Conservation (phyloP, 2,888 invertebrate genomes). For the Cyaniris semiargus region DNA sequence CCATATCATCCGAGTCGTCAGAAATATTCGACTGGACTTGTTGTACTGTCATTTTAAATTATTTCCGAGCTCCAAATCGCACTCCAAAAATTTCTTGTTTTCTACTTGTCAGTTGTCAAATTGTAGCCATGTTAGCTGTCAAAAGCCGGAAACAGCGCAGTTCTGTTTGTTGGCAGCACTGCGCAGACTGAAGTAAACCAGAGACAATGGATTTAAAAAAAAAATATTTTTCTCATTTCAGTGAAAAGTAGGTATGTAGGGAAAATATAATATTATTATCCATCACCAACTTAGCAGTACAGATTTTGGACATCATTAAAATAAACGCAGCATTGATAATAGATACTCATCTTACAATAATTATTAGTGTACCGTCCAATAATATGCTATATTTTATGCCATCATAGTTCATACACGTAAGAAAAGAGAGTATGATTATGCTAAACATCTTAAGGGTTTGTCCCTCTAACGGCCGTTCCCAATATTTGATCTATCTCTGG, state of each 20-base stretch:
- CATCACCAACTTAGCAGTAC: no score
- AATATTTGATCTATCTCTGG: no score
- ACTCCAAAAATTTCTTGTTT: slow-evolving; percentile 69
- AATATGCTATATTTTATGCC: no score
- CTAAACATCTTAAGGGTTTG: no score
- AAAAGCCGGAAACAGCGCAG: not conserved
- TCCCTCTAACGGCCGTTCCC: no score
- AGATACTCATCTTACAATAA: no score
- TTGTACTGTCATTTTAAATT: slow-evolving; percentile 81
- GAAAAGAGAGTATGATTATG: no score
- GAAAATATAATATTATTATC: not conserved
- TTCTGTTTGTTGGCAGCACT: slow-evolving; percentile 9
- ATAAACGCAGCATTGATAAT: not conserved
- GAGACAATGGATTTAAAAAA: not conserved
- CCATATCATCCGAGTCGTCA: slow-evolving; percentile 79
- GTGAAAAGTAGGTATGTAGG: not conserved
- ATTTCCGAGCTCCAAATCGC: slow-evolving; percentile 72
- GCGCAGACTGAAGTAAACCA: not conserved
- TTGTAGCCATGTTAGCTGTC: slow-evolving; percentile 36
- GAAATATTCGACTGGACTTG: slow-evolving; percentile 77
- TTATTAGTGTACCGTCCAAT: no score
- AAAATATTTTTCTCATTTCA: no score
- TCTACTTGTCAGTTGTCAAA: slow-evolving; percentile 53
- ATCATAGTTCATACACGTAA: no score
- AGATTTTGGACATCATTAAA: not conserved